Conservation (phyloP, 2,113 vertebrate genomes). For the Bothrops jararaca region DNA sequence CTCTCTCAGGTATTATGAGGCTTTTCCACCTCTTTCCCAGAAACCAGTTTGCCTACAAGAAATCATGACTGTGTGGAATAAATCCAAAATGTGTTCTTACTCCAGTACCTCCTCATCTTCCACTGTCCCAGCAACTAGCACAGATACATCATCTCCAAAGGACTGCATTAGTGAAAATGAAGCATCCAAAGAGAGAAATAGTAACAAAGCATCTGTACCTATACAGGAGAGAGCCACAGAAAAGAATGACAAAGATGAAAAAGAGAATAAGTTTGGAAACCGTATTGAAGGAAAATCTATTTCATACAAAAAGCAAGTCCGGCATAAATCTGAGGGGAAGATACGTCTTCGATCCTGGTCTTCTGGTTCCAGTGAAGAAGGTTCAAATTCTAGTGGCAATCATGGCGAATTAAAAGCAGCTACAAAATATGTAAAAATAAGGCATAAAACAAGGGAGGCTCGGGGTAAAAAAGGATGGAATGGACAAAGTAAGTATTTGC, state of each 20-base stretch:
- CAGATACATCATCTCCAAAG: constrained; percentile 90
- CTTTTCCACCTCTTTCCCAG: constrained; percentile 95
- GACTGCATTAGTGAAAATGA: constrained; percentile 93
- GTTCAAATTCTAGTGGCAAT: constrained; percentile 93
- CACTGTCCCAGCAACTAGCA: constrained; percentile 93
- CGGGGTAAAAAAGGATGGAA: constrained; percentile 82
- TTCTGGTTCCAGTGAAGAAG: constrained; percentile 94
- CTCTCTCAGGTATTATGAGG: constrained; percentile 95
- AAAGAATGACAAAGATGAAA: constrained; percentile 82
- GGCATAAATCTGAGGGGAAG: constrained; percentile 85
- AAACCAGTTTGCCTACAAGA: constrained; percentile 98
- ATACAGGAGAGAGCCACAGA: constrained; percentile 73
- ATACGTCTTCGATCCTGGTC: constrained; percentile 93
- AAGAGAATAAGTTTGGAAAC: constrained; percentile 80
- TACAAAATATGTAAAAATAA: constrained; percentile 80
- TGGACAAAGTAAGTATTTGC: constrained; percentile 79
- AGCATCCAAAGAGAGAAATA: constrained; percentile 74
- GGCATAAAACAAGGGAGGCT: constrained; percentile 89
- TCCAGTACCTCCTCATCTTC: constrained; percentile 93
- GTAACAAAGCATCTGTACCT: constrained; percentile 61
- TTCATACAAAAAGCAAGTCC: constrained; percentile 79
- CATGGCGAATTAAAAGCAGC: constrained; percentile 80
- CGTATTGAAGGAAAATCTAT: constrained; percentile 72
- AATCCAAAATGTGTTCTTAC: constrained; percentile 86
- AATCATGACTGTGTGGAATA: constrained; percentile 99